Conservation (phyloP, 1,140 invertebrate species). For the Orussus abietinus region DNA sequence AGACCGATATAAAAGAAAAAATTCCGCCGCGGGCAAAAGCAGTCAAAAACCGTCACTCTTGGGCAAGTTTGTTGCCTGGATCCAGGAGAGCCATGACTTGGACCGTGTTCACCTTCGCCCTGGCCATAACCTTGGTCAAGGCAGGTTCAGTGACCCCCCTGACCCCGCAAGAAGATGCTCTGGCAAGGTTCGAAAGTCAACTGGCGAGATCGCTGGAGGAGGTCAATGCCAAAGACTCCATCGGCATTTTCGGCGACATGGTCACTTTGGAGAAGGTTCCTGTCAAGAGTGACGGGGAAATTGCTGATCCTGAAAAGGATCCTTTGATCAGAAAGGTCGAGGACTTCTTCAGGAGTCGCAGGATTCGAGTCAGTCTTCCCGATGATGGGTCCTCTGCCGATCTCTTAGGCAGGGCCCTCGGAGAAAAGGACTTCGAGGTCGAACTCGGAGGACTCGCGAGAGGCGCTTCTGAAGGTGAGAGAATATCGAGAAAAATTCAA, state of each 20-base stretch:
- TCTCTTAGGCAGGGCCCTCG: slow-evolving; percentile 43
- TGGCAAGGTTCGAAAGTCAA: no score
- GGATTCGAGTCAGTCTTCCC: slow-evolving; percentile 37
- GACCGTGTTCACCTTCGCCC: no score
- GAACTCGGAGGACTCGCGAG: slow-evolving; percentile 33
- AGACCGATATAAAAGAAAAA: slow-evolving; percentile 48
- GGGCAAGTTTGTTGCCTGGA: no score
- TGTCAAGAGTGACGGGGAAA: slow-evolving; percentile 12
- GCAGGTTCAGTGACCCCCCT: no score
- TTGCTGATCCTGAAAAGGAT: slow-evolving; percentile 19
- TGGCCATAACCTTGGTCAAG: no score
- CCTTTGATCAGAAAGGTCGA: slow-evolving; percentile 42
- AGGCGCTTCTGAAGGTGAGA: slow-evolving; percentile 46
- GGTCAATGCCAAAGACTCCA: slow-evolving; percentile 30
- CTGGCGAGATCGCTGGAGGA: slow-evolving; percentile 37
- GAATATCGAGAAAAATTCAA: slow-evolving; percentile 14
- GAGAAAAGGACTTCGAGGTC: slow-evolving; percentile 37
- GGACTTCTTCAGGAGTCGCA: slow-evolving; percentile 36
- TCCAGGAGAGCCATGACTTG: no score
- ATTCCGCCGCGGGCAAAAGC: slow-evolving; percentile 31
- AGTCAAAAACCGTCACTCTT: slow-evolving; percentile 41
- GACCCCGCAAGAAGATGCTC: no score
- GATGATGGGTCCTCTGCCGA: slow-evolving; percentile 42
- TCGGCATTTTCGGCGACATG: slow-evolving; percentile 38
- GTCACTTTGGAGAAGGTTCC: slow-evolving; percentile 40